These are phyloP conservation scores for Hippocampus guttulatus DNA, from an alignment of 2,113 vertebrate species.

Conservation along the genomic window DNA sequence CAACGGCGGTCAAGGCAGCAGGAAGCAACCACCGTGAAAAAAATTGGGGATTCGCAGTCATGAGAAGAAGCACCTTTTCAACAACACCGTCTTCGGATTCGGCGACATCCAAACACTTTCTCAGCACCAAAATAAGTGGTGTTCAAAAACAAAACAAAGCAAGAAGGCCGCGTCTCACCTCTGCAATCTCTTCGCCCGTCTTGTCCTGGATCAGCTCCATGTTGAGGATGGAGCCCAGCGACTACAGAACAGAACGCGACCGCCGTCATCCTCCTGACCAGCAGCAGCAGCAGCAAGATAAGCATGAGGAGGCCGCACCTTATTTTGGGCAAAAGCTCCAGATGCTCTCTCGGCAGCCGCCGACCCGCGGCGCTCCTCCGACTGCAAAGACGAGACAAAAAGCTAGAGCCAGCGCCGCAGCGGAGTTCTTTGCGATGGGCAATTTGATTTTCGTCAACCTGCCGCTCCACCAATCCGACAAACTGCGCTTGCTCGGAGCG, in stretches of 20 bases:
- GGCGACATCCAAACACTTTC: too few relatives aligned
- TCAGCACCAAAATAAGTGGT: too few relatives aligned
- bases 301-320: conserved; percentile 67
- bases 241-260: conserved; percentile 62
- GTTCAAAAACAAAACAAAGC: too few relatives aligned
- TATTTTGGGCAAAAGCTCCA: conserved; percentile 82
- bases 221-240: conserved; percentile 86
- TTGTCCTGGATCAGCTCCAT: conserved; percentile 85
- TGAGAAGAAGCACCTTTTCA: not conserved
- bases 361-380: conserved; percentile 64
- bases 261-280: not conserved
- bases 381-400: conserved; percentile 59
- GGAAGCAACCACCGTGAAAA: not conserved
- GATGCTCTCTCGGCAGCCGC: conserved; percentile 32
- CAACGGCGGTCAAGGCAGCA: not conserved
- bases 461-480: conserved; percentile 78
- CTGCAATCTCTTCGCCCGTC: conserved; percentile 80
- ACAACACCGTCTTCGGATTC: not conserved
- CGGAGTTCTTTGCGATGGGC: too few relatives aligned
- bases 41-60: not conserved
- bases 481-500: conserved; percentile 84
- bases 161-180: conserved; percentile 71
- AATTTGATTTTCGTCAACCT: conserved; percentile 55
- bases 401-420: too few relatives aligned
- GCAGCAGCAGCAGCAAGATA: not conserved